phyloP scores from a whole-genome alignment of 2,888 invertebrate genomes.

The Neria commutata region DNA sequence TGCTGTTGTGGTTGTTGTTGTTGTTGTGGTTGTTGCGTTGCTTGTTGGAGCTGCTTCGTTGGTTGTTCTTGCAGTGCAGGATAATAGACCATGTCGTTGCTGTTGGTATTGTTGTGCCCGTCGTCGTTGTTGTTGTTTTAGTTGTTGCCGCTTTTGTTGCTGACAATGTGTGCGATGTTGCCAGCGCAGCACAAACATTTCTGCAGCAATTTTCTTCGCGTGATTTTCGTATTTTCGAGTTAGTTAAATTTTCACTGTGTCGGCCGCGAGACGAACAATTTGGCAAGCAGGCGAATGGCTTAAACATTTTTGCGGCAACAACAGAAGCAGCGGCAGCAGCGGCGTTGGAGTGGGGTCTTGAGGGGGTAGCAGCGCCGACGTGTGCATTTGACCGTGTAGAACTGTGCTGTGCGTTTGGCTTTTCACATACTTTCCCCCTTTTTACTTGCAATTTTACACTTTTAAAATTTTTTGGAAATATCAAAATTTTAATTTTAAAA shows the following conservation, averaged over 20 bases:
- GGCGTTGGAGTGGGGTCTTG: background rate
- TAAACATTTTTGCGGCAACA: slow-evolving; percentile 37
- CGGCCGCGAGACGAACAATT: slow-evolving; percentile 29
- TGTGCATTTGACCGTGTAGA: too few relatives aligned
- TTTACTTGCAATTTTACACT: too few relatives aligned
- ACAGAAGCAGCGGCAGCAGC: slow-evolving; percentile 28
- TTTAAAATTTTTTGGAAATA: too few relatives aligned
- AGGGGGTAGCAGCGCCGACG: too few relatives aligned
- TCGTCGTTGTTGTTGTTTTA: slow-evolving; percentile 31
- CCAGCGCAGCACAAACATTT: slow-evolving; percentile 43
- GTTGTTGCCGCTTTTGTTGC: slow-evolving; percentile 28
- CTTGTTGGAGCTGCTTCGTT: slow-evolving; percentile 21
- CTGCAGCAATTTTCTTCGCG: slow-evolving; percentile 37
- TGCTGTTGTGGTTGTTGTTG: slow-evolving; percentile 20
- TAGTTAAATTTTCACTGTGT: slow-evolving; percentile 27
- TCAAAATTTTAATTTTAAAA: too few relatives aligned
- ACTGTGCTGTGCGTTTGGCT: too few relatives aligned
- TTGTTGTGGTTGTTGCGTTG: slow-evolving; percentile 24
- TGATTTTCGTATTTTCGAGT: slow-evolving; percentile 37
- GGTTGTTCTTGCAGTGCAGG: background rate
- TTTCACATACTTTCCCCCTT: too few relatives aligned
- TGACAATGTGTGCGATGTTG: slow-evolving; percentile 8
- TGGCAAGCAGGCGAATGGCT: slow-evolving; percentile 30
- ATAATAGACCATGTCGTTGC: slow-evolving; percentile 13
- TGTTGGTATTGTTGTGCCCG: slow-evolving; percentile 21